Percentiles rank a stretch among this genome's conserved stretches.
Conservation (phyloP, 2,113 vertebrate genomes). For the Mesocricetus auratus region DNA sequence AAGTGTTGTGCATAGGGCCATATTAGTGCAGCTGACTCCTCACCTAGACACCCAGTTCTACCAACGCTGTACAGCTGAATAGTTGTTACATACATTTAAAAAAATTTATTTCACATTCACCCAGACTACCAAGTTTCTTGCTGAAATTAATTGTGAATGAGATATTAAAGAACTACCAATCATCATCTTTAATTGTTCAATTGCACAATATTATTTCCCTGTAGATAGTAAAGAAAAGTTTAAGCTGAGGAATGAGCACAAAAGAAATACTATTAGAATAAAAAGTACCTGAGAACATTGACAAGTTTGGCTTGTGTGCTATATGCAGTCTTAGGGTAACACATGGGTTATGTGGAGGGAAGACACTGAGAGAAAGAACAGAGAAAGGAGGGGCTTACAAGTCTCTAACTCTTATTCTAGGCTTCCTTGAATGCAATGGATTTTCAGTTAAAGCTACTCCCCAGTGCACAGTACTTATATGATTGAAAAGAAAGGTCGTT, state of each 20-base stretch:
- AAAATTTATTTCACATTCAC: background rate
- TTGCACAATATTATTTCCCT: background rate
- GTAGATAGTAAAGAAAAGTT: background rate
- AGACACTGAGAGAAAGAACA: background rate
- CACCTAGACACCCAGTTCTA: background rate
- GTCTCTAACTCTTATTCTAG: slow-evolving; percentile 32
- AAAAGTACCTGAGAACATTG: background rate
- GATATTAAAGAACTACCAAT: background rate
- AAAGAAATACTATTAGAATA: slow-evolving; percentile 3
- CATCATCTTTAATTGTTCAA: background rate
- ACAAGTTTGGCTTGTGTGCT: background rate
- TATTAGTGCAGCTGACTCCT: background rate
- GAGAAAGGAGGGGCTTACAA: background rate
- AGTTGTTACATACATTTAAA: background rate
- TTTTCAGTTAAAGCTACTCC: slow-evolving; percentile 58
- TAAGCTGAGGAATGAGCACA: background rate
- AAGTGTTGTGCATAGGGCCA: background rate
- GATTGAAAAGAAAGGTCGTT: background rate
- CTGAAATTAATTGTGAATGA: slow-evolving; percentile 18
- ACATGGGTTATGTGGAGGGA: background rate
- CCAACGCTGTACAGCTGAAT: background rate
- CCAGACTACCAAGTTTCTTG: background rate
- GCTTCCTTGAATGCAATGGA: slow-evolving; percentile 15
- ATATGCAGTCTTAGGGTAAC: background rate
- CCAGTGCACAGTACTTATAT: background rate